Base-by-base conservation (phyloP, 1,140 invertebrate species). In the Sycobia sp. region DNA sequence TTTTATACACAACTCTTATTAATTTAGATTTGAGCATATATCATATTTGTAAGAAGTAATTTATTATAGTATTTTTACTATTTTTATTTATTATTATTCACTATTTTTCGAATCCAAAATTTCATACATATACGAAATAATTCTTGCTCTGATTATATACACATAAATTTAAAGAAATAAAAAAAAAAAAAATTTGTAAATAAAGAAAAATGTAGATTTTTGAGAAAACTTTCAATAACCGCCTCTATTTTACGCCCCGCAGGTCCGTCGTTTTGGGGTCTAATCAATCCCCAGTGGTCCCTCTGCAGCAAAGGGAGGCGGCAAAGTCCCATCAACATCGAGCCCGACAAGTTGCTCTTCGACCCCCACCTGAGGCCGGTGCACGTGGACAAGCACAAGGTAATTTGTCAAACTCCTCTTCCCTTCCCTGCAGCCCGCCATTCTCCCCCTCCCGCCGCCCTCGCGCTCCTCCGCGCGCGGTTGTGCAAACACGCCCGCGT, bases 241-340 rank as follows among this genome's bases (percentile, higher is more conserved):
- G 22, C 39, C 8, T 8, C 3, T 34, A 36, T 34, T 65, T 60
- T 29, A 41, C 60, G 20, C 43, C 84, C n/a, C 84, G n/a, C 85
- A 97, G 96, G 96, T 82, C 94, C 96, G 36, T 90, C 91, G 55
- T 98, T 96, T 83, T 98, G 96, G 96, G 96, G 96, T 41, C 84
- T 97, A 59, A 92, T 98, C 76, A 97, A 98, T 84, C 94, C 93
- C 0, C 92, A 97, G 76, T 98, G 96, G 96, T 91, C 89, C 72
- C 89, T 98, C 83, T 99, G 96, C 84, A 93, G 89, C 73, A 93
- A 94, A 77, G 96, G 96, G 20, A 86, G 90, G 57, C 86, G 94
- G 61, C 96, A 99, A 80, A 97, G 94, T 55, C 96, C 96, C 16
- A 95, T 99, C 70, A 93, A 98, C 82, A 90, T 99, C 57, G 93